Conservation (phyloP, 2,113 vertebrate genomes). For the Petroica traversi region DNA sequence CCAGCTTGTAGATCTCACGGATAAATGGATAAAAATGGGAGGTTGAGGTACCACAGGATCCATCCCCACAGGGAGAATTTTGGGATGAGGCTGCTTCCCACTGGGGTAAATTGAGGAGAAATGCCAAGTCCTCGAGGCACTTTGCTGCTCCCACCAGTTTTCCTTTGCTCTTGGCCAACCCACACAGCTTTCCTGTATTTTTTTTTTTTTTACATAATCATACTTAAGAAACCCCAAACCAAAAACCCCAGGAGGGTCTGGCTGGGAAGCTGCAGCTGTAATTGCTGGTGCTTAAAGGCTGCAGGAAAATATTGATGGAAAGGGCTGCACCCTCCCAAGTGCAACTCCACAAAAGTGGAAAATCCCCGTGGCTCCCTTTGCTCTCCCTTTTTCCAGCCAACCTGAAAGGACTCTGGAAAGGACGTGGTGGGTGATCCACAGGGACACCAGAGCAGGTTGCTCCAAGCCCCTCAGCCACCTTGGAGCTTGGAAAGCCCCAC, state of each 20-base stretch:
- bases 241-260: background rate
- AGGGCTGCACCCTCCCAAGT: background rate
- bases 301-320: background rate
- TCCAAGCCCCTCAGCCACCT: fast-evolving
- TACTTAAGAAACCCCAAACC: background rate
- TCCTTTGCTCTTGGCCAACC: background rate
- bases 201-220: background rate
- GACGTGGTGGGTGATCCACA: fast-evolving
- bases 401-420: background rate
- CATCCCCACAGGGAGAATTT: background rate
- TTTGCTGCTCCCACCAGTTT: background rate
- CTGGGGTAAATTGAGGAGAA: background rate
- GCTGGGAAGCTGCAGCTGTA: background rate
- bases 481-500: fast-evolving
- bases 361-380: fast-evolving
- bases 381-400: background rate
- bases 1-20: fast-evolving
- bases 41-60: background rate
- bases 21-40: background rate
- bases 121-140: background rate
- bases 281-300: background rate
- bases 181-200: background rate
- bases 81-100: background rate
- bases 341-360: fast-evolving
- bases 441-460: background rate